Base-by-base conservation (phyloP, 2,797 vertebrate genomes). In the Gallinago nigripennis region DNA sequence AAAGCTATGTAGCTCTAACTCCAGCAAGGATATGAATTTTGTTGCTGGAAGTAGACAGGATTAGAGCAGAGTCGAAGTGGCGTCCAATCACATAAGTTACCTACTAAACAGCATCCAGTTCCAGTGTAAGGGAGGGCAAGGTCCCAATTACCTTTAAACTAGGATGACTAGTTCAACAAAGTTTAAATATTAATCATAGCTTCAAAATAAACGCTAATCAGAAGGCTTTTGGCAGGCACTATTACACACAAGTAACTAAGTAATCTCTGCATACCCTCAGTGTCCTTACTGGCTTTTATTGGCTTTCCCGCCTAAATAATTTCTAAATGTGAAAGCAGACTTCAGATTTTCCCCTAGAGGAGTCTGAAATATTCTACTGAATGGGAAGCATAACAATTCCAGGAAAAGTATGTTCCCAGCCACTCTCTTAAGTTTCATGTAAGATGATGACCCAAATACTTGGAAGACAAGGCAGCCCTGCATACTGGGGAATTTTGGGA, bases 111-210 rank as follows among this genome's bases (percentile, higher is more conserved):
- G 23, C 16, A 72, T 86, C 39, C 37, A 53, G 31, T 28, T 89
- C 17, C 56, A 72, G 2, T 35, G 1, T 4, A 66, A 57, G 45
- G 25, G 17, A 35, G 48, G 64, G 12, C 48, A 87, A 91, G 43
- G 56, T 58, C 69, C 33, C 25, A 60, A 5, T 17, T 50, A 75
- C 25, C 27, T 89, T 73, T 57, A 60, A 82, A 85, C 39, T 17
- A 45, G 11, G 12, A 30, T 43, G 18, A 82, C 30, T 65, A 0
- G 50, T 73, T 86, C 48, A 88, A 14, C 13, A 0, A 76, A 17
- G 88, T 50, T 96, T 85, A 90, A 90, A 68, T 57, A 96, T 77
- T 92, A 95, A 95, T 68, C 61, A 23, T 54, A 48, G 16, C 18
- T 65, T 75, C 69, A 85, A 82, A 73, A 88, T 28, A 81, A 94